Evolutionary conservation across 2,113 vertebrate genomes (phyloP).

Genomic region (Anser cygnoides): DNA sequence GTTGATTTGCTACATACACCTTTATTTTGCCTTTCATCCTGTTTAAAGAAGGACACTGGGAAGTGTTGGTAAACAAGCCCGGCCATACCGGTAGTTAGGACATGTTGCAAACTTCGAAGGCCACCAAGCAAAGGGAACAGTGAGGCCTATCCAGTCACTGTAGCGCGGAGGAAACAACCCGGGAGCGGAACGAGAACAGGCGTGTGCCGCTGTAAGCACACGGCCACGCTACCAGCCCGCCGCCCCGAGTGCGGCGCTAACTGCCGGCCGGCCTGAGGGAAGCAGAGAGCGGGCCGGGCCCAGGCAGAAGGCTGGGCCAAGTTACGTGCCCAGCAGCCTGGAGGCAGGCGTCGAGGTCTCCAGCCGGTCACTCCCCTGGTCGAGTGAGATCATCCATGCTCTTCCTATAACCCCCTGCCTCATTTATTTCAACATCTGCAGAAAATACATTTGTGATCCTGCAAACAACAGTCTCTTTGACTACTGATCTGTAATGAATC

Average conservation of each 20-base stretch:
- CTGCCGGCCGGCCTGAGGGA: no score
- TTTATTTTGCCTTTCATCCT: not conserved
- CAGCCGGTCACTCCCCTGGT: not conserved
- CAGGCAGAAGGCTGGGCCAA: accelerated
- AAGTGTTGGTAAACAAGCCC: not conserved
- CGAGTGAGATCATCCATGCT: not conserved
- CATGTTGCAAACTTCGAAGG: not conserved
- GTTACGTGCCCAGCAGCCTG: not conserved
- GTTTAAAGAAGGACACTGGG: not conserved
- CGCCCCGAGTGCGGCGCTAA: no score
- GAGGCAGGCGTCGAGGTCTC: not conserved
- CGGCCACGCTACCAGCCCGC: no score
- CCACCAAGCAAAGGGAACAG: not conserved
- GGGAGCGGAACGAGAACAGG: no score
- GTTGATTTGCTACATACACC: not conserved
- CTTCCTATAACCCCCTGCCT: not conserved
- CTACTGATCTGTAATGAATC: not conserved
- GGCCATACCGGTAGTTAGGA: not conserved
- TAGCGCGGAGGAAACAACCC: no score
- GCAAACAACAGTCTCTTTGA: not conserved
- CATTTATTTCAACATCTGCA: slow-evolving; percentile 19
- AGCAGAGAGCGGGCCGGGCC: no score
- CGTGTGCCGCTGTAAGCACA: no score
- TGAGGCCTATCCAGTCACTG: not conserved
- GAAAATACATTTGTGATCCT: not conserved